Conservation (phyloP, 2,113 vertebrate species). For the Hepsetus odoe region DNA sequence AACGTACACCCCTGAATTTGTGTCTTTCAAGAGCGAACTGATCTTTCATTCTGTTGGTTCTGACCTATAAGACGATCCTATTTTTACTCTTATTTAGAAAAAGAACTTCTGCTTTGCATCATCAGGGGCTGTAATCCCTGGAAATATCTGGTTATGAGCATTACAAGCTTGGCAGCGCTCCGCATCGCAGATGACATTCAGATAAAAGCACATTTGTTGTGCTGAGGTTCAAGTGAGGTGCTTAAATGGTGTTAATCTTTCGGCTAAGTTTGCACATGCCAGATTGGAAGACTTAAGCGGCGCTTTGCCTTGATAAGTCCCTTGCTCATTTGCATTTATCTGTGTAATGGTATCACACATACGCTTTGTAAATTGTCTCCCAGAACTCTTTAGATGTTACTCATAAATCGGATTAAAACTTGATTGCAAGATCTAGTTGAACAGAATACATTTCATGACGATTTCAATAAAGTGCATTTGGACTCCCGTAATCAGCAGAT, state of each 20-base stretch:
- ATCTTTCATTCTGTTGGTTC: neutral
- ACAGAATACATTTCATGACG: neutral
- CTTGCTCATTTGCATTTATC: neutral
- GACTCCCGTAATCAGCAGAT: neutral
- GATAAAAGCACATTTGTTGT: neutral
- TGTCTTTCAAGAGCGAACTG: too few species aligned
- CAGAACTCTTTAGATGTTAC: neutral
- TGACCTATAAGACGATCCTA: neutral
- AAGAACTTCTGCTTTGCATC: neutral
- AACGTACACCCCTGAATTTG: neutral
- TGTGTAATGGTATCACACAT: neutral
- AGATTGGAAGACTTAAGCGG: neutral
- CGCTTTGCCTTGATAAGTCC: neutral
- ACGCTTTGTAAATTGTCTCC: neutral
- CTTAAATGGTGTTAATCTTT: neutral
- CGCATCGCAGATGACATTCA: neutral
- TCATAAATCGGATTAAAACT: neutral
- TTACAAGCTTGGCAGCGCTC: neutral
- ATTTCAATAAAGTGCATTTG: neutral
- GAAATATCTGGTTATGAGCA: neutral
- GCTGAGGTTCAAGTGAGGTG: neutral
- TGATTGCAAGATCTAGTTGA: neutral
- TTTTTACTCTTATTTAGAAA: neutral
- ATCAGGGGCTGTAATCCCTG: slow-evolving; percentile 1
- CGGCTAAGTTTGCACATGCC: neutral